Base-by-base conservation (phyloP, 2,113 vertebrate genomes). In the Plotosus lineatus region DNA sequence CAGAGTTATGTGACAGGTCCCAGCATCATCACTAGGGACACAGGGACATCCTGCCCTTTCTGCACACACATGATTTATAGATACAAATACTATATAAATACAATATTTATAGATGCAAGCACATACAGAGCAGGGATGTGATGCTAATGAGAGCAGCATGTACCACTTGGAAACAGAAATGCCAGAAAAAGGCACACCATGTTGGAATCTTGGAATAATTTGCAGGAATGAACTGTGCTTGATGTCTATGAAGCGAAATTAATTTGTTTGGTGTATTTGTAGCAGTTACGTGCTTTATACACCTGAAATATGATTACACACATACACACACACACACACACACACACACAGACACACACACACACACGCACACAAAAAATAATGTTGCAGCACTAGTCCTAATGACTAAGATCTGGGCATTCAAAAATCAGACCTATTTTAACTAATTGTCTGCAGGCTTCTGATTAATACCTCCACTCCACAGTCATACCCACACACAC, bases 1-100 rank as follows among this genome's bases (percentile, higher is more conserved):
- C 28, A n/a, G 69, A 84, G 82, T 40, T 38, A 46, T 82, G 26
- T 81, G 81, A 85, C 89, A 85, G 87, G 71, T 84, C 83, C 85
- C 84, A 84, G 77, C 28, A 65, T 86, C 15, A 44, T 60, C 80
- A 19, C 77, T 46, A 56, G 26, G 53, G 85, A 72, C 60, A 66
- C 46, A 85, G 85, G 86, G n/a, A 12, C 83, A 81, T 69, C 61
- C 1, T 11, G 56, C 38, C 66, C 6, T 58, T 77, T 80, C 3
- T 0, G 21, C 51, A 36, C 61, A 26, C 61, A 33, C 77, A 56
- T 12, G 36, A 69, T 71, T 75, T 50, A 42, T 23, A 50, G 40
- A 72, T 31, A 76, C 19, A 53, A 48, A 66, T n/a, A 72, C 28
- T n/a, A n/a, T n/a, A n/a, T n/a, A n/a, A n/a, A n/a, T n/a, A n/a